A percentile compares a stretch with the other conserved stretches of the same genome.
phyloP scores from a whole-genome alignment of 2,113 vertebrate species.

The Nansenia antarctica region DNA sequence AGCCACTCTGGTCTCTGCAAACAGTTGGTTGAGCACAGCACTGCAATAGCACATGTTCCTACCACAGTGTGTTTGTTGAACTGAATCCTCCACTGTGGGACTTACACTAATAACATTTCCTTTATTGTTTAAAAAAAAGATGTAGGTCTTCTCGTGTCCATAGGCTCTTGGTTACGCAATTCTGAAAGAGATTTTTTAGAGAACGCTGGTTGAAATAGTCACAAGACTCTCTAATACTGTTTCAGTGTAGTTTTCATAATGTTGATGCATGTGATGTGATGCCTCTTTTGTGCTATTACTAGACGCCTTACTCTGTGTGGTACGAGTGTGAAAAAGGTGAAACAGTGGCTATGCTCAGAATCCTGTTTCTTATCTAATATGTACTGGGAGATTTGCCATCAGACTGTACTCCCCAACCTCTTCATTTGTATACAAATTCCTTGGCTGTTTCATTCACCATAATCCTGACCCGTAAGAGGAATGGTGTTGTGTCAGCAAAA shows the following conservation, averaged over 20 bases:
- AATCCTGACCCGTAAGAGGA: background rate
- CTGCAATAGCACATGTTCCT: no score
- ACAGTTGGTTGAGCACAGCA: no score
- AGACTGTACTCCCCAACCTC: slow-evolving; percentile 4
- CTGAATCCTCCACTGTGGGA: no score
- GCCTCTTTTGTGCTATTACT: background rate
- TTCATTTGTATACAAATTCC: background rate
- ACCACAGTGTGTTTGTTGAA: no score
- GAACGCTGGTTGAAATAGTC: no score
- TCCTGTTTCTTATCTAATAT: slow-evolving; percentile 8
- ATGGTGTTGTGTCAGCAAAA: background rate
- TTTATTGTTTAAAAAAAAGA: no score
- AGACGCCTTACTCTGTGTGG: background rate
- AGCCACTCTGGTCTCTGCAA: no score
- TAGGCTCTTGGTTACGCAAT: no score
- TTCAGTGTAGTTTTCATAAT: background rate
- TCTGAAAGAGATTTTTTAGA: no score
- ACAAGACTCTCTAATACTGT: no score
- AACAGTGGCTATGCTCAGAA: slow-evolving; percentile 4
- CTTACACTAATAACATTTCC: no score
- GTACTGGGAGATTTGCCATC: background rate
- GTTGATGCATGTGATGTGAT: background rate
- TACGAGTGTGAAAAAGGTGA: background rate
- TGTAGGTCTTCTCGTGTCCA: no score
- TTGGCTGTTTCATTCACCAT: background rate